Base-by-base conservation (phyloP, 2,113 vertebrate species). In the Zingel zingel region DNA sequence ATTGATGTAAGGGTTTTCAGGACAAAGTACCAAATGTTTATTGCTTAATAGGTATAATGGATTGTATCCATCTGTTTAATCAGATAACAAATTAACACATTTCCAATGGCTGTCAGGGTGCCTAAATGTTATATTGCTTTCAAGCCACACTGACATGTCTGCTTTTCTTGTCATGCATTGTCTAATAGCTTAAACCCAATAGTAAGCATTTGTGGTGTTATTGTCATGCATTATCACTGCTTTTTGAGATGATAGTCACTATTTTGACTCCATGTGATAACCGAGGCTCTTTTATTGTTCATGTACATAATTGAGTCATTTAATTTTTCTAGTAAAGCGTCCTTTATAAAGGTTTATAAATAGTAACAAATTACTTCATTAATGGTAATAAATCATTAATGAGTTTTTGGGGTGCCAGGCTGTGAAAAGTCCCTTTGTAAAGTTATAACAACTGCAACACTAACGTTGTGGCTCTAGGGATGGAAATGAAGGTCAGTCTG, bases 301-400 rank as follows among this genome's bases (percentile, higher is more conserved):
- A 16, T 86, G 74, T 88, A 83, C 27, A 82, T 82, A 86, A 66
- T 39, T 14, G 13, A 84, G 30, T 43, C 5, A n/a, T 77, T 61
- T 67, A 3, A 45, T 13, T 14, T 78, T 83, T 79, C 21, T 78
- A 45, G 39, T 36, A 21, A 70, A 39, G 33, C 12, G 27, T 19
- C 18, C 50, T 53, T 53, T 33, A n/a, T 7, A 13, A 11, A 59
- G 12, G 27, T 50, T 79, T 74, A 66, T 62, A 7, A 53, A 43
- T 7, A 67, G 21, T 21, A 47, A 30, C 18, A 23, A 23, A 43
- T 19, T 43, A 23, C 25, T 30, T 50, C 2, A 58, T 58, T 36
- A 16, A 23, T 39, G 3, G 5, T n/a, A 14, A n/a, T 7, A 18
- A 23, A 2, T 10, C 47, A 64, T 3, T 16, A 50, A 33, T 19